Evolutionary conservation across 2,797 vertebrate species (phyloP), one percentile per base, ranked within the genome.

Genomic region (Aphelocoma californica): DNA sequence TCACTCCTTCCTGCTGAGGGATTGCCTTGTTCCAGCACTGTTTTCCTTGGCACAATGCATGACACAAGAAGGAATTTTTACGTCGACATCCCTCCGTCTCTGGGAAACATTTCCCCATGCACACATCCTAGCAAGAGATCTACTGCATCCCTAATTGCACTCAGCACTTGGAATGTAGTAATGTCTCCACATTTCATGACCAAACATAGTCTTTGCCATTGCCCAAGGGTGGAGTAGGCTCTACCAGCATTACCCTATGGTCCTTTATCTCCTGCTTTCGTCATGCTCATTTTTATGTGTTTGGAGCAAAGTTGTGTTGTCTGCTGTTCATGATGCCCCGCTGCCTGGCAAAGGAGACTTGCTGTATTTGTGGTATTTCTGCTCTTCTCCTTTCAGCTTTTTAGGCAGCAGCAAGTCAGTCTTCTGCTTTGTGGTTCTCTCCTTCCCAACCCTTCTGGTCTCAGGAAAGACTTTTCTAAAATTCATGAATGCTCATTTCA

Each of bases 181-280:
- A 88, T 2, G 3, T 77, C 58, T 65, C 71, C 45, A 14, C 2
- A 3, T 82, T 92, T 95, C 83, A 54, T 85, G 83, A 92, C 93
- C 91, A 97, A 96, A 96, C 81, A 92, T 67, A 86, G 92, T 48
- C 71, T 83, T 69, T 85, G 67, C 26, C 64, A 51, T 42, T 82
- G 67, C 83, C 84, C 60, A 72, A 31, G 56, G 51, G 31, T 67
- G 65, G 64, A 88, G 57, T 12, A 51, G 83, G 58, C 71, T 74
- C 48, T 44, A 64, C 67, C 48, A 93, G 36, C 32, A 72, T 42
- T 58, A 64, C 48, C 53, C 78, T 36, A 2, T 32, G 70, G 64
- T 57, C 88, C 38, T 54, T 77, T 80, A 85, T 74, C 91, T 69
- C 54, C 60, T 88, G 70, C 67, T 81, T 81, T 84, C 1, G 1